These are phyloP conservation scores for Meda fulgida DNA, from an alignment of 2,797 vertebrate species.

Conservation along the genomic window DNA sequence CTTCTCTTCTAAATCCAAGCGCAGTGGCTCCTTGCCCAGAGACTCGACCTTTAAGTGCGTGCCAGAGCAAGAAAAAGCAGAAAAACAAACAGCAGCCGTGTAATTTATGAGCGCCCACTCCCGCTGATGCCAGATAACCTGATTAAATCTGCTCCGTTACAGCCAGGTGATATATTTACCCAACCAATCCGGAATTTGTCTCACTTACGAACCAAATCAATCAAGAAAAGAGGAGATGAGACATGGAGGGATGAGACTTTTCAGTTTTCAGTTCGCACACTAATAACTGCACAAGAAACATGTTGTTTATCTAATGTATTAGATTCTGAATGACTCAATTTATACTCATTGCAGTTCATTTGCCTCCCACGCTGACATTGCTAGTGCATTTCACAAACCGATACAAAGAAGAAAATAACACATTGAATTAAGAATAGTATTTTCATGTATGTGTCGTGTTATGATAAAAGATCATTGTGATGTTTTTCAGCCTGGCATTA, in stretches of 20 bases:
- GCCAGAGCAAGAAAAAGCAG: conserved; percentile 27
- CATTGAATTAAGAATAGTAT: background rate
- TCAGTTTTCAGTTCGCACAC: no score
- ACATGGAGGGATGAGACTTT: no score
- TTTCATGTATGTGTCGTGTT: background rate
- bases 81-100: conserved; percentile 40
- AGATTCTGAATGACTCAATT: background rate
- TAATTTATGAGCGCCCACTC: conserved; percentile 29
- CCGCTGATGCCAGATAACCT: conserved; percentile 9
- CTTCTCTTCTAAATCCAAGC: conserved; percentile 8
- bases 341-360: background rate
- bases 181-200: background rate
- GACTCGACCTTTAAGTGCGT: conserved; percentile 49
- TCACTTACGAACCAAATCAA: conserved; percentile 1
- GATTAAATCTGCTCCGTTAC: conserved; percentile 24
- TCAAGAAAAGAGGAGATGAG: no score
- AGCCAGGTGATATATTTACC: conserved; percentile 8
- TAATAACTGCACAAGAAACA: background rate
- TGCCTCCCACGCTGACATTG: background rate
- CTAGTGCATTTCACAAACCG: background rate
- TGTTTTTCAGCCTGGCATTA: conserved; percentile 10
- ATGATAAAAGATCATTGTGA: background rate
- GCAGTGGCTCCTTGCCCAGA: conserved; percentile 42
- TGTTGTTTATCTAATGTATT: conserved; percentile 2
- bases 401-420: background rate